These are phyloP conservation scores for Ciconia boyciana DNA, from an alignment of 2,113 vertebrate species.

Conservation along the genomic window DNA sequence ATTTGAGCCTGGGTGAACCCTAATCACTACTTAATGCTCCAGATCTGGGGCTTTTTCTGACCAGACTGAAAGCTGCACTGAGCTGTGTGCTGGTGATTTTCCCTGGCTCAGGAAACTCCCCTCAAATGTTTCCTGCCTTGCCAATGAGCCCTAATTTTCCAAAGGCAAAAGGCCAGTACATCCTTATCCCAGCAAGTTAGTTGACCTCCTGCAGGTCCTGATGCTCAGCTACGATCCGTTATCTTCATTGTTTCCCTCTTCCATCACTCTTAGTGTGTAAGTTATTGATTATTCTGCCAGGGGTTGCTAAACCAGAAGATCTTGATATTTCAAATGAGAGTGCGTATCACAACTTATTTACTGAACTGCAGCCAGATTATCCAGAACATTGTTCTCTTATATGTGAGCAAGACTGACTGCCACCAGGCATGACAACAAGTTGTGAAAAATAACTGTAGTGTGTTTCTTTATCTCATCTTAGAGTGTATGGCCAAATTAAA, in stretches of 20 bases:
- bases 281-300: constrained; percentile 10
- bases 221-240: background rate
- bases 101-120: background rate
- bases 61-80: background rate
- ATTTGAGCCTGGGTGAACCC: background rate
- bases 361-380: background rate
- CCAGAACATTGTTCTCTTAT: background rate
- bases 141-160: background rate
- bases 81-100: background rate
- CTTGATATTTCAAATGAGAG: background rate
- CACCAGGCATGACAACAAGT: background rate
- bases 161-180: background rate
- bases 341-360: background rate
- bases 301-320: background rate
- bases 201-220: background rate
- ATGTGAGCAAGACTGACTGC: background rate
- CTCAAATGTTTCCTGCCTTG: background rate
- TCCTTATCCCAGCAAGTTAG: background rate
- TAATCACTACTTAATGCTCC: background rate
- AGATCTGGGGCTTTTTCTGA: background rate
- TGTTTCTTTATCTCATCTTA: background rate
- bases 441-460: background rate
- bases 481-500: background rate
- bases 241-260: background rate
- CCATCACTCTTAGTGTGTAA: background rate